Evolutionary conservation across 2,797 vertebrate genomes (phyloP).

Genomic region (Myoxocephalus aenaeus): DNA sequence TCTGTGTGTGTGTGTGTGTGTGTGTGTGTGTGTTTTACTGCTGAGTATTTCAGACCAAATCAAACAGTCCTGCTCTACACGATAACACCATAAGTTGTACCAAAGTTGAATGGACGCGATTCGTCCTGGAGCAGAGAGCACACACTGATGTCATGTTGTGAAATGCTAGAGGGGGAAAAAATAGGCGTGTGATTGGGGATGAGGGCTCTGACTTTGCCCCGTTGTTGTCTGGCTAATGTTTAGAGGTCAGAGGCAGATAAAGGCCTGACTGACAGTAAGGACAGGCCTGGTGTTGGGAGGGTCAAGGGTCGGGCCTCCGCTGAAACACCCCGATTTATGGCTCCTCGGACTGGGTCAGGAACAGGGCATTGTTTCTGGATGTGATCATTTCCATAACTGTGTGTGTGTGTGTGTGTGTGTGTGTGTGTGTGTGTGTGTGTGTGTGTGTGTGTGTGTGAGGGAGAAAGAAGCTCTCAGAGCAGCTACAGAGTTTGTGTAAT

Average conservation of each 20-base stretch:
- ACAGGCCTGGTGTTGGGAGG: slow-evolving; percentile 76
- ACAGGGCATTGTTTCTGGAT: slow-evolving; percentile 75
- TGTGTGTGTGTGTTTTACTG: background rate
- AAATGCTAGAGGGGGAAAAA: slow-evolving; percentile 37
- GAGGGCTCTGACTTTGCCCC: slow-evolving; percentile 52
- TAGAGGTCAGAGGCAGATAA: slow-evolving; percentile 76
- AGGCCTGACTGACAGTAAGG: slow-evolving; percentile 79
- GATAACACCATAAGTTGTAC: background rate
- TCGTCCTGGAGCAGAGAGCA: slow-evolving; percentile 42
- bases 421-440: slow-evolving; percentile 43
- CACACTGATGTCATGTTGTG: slow-evolving; percentile 63
- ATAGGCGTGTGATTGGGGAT: slow-evolving; percentile 60
- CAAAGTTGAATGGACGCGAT: slow-evolving; percentile 24
- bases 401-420: slow-evolving; percentile 36
- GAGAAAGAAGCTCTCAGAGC: slow-evolving; percentile 44
- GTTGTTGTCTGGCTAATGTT: slow-evolving; percentile 70
- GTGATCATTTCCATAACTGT: slow-evolving; percentile 81
- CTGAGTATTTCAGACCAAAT: background rate
- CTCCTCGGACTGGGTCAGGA: slow-evolving; percentile 70
- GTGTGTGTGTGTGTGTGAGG: slow-evolving; percentile 53
- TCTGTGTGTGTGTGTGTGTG: background rate
- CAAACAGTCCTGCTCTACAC: background rate
- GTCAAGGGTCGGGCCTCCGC: slow-evolving; percentile 68
- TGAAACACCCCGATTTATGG: slow-evolving; percentile 75
- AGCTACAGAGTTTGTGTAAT: slow-evolving; percentile 59